phyloP scores from a whole-genome alignment of 2,113 vertebrate genomes.

The Microcebus lehilahytsara region DNA sequence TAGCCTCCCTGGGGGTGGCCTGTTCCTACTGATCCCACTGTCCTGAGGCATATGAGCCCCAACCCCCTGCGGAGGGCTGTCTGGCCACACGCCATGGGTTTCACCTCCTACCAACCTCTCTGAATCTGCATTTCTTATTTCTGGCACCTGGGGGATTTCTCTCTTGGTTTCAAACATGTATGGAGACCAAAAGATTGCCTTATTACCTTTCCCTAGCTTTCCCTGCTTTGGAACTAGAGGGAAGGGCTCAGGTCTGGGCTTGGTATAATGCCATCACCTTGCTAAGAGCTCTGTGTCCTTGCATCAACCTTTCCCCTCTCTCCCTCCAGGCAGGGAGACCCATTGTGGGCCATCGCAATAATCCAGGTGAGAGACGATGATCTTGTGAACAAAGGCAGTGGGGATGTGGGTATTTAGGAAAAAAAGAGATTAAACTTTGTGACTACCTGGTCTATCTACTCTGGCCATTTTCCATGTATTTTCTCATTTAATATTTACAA shows the following conservation, averaged over 20 bases:
- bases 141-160: neutral
- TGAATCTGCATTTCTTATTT: slow-evolving; percentile 1
- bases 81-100: neutral
- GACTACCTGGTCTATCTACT: neutral
- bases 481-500: neutral
- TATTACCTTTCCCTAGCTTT: slow-evolving; percentile 5
- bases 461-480: neutral
- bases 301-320: neutral
- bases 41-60: neutral
- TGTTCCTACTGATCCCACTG: neutral
- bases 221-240: neutral
- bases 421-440: neutral
- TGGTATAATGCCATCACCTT: neutral
- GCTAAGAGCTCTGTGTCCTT: slow-evolving; percentile 27
- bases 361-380: neutral
- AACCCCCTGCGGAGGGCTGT: neutral
- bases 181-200: neutral
- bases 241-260: neutral
- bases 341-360: too few species aligned
- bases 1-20: neutral
- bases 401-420: neutral
- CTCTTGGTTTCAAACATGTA: neutral
- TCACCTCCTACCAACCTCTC: neutral
- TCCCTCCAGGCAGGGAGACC: neutral
- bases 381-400: neutral